These are phyloP conservation scores for Myotis pilosus DNA, from an alignment of 2,797 vertebrate species.

Conservation along the genomic window DNA sequence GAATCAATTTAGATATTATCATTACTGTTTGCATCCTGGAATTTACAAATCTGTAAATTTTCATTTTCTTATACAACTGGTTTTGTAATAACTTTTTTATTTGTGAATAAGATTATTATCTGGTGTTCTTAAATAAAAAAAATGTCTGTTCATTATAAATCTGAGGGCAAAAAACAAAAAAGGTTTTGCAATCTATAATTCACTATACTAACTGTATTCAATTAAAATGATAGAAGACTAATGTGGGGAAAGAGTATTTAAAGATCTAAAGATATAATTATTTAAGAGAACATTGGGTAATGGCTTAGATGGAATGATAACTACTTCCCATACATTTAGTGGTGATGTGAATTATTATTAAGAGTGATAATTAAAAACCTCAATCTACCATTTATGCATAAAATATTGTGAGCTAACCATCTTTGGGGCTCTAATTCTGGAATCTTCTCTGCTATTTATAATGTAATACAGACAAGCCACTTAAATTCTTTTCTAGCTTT, in stretches of 20 bases:
- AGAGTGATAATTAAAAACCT: conserved; percentile 40
- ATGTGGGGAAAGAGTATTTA: conserved; percentile 3
- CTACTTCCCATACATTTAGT: background rate
- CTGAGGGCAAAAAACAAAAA: background rate
- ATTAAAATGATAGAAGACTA: conserved; percentile 24
- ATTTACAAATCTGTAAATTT: conserved; percentile 78
- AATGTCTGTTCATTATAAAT: background rate
- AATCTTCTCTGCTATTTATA: conserved; percentile 44
- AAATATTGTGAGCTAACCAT: background rate
- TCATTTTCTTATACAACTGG: conserved; percentile 70
- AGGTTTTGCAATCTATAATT: background rate
- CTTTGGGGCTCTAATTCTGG: background rate
- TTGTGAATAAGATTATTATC: conserved; percentile 82
- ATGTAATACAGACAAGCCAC: background rate
- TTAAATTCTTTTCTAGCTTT: conserved; percentile 35
- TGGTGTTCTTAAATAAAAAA: conserved; percentile 42
- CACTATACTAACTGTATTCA: background rate
- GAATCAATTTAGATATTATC: conserved; percentile 45
- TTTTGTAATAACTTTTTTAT: conserved; percentile 83
- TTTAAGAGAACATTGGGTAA: conserved; percentile 36
- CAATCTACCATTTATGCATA: background rate
- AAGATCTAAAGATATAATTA: conserved; percentile 45
- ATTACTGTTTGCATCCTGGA: conserved; percentile 71
- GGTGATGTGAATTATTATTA: conserved; percentile 25
- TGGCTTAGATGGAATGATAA: conserved; percentile 36